Conservation (phyloP, 2,797 vertebrate genomes). For the Scleropages formosus region DNA sequence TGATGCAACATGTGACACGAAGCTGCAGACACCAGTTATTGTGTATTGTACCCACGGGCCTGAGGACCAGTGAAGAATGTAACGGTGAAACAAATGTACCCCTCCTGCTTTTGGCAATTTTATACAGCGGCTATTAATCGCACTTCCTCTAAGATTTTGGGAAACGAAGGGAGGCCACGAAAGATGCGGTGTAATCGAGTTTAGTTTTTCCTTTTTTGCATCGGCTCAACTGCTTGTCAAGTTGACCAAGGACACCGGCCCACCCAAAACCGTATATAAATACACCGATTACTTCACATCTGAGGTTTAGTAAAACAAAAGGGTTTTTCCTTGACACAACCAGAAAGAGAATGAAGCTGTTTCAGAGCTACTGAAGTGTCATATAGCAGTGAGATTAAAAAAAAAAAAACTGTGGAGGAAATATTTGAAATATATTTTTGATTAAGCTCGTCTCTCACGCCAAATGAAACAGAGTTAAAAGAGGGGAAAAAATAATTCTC, state of each 20-base stretch:
- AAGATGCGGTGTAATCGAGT: constrained; percentile 55
- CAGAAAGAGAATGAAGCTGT: neutral
- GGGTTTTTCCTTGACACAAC: too few species aligned
- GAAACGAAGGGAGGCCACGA: constrained; percentile 40
- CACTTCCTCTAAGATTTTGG: constrained; percentile 46
- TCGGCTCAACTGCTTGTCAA: neutral
- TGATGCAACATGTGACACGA: constrained; percentile 66
- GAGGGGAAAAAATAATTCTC: neutral
- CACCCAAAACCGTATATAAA: too few species aligned
- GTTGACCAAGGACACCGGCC: neutral
- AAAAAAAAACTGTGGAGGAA: neutral
- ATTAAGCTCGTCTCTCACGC: neutral
- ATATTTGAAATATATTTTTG: neutral
- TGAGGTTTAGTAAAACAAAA: too few species aligned
- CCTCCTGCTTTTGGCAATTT: constrained; percentile 70
- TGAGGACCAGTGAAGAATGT: constrained; percentile 14
- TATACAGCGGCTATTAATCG: constrained; percentile 74
- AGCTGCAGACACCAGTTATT: constrained; percentile 47
- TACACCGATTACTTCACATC: too few species aligned
- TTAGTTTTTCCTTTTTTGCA: neutral
- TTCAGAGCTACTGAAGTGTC: neutral
- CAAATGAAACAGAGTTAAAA: constrained; percentile 21
- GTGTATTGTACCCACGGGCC: constrained; percentile 34
- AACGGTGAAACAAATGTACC: constrained; percentile 63
- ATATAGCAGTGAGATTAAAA: neutral